Percentiles rank a stretch among this genome's conserved stretches.
Conservation (phyloP, 2,888 invertebrate genomes). For the Boloria euphrosyne region DNA sequence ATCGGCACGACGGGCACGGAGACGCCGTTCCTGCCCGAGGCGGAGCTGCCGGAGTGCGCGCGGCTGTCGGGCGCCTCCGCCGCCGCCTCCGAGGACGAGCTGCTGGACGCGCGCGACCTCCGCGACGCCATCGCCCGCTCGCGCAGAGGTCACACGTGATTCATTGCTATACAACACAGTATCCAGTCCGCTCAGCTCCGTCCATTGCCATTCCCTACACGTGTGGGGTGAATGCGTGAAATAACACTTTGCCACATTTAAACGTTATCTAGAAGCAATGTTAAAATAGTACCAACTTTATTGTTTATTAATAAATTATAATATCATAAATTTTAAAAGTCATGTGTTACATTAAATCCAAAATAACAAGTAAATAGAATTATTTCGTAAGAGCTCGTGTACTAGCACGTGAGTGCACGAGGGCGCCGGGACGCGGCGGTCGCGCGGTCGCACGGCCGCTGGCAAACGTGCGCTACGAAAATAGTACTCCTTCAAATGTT, state of each 20-base stretch:
- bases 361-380: too few species aligned
- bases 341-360: too few species aligned
- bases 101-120: constrained; percentile 74
- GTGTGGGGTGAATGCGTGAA: background rate
- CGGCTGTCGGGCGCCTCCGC: constrained; percentile 87
- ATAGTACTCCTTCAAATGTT: constrained; percentile 1
- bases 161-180: background rate
- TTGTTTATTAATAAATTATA: too few species aligned
- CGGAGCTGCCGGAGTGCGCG: constrained; percentile 86
- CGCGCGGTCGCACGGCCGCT: background rate
- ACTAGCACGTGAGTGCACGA: too few species aligned
- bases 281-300: too few species aligned
- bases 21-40: constrained; percentile 92
- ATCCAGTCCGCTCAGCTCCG: too few species aligned
- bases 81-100: constrained; percentile 85
- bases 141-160: background rate
- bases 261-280: too few species aligned
- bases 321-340: too few species aligned
- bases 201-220: too few species aligned
- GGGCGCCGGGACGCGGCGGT: too few species aligned
- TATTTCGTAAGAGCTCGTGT: too few species aligned
- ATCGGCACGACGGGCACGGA: constrained; percentile 98
- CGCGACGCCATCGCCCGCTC: constrained; percentile 59
- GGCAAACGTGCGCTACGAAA: constrained; percentile 14
- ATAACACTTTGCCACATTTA: background rate